phyloP scores from a whole-genome alignment of 2,797 vertebrate species.

The Chanos chanos region DNA sequence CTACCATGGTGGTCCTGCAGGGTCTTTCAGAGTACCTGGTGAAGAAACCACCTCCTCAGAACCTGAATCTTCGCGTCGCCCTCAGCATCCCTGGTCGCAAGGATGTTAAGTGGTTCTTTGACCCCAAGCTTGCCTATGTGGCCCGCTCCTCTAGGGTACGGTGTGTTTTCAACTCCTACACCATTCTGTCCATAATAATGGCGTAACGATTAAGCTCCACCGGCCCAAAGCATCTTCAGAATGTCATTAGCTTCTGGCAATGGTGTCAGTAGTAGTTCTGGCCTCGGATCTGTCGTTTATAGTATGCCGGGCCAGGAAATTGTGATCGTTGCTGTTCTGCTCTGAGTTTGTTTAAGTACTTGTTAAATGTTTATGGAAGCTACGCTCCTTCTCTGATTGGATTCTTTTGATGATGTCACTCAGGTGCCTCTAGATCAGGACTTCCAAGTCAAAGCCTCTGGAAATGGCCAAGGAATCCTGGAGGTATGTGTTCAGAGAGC shows the following conservation, averaged over 20 bases:
- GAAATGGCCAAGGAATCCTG: conserved; percentile 68
- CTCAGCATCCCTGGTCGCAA: conserved; percentile 61
- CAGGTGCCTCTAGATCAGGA: conserved; percentile 58
- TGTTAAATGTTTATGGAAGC: neutral
- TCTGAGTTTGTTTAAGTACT: too few relatives aligned
- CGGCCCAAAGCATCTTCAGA: too few relatives aligned
- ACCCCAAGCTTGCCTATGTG: conserved; percentile 46
- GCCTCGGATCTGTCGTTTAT: too few relatives aligned
- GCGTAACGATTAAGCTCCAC: too few relatives aligned
- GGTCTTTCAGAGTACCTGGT: conserved; percentile 69
- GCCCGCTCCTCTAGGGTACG: conserved; percentile 63
- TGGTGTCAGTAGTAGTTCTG: too few relatives aligned
- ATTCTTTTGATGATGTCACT: conserved; percentile 3
- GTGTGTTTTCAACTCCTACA: neutral
- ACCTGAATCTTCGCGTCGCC: conserved; percentile 60
- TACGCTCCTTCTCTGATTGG: neutral
- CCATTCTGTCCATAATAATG: too few relatives aligned
- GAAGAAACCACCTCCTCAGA: conserved; percentile 44
- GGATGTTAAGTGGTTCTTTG: conserved; percentile 58
- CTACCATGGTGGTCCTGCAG: conserved; percentile 76
- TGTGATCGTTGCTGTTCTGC: too few relatives aligned
- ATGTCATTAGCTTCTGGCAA: too few relatives aligned
- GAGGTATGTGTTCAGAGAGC: conserved; percentile 56
- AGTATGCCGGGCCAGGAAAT: too few relatives aligned
- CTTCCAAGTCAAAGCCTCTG: conserved; percentile 60